Evolutionary conservation across 2,888 invertebrate species (phyloP).

Genomic region (Tenthredo livida): DNA sequence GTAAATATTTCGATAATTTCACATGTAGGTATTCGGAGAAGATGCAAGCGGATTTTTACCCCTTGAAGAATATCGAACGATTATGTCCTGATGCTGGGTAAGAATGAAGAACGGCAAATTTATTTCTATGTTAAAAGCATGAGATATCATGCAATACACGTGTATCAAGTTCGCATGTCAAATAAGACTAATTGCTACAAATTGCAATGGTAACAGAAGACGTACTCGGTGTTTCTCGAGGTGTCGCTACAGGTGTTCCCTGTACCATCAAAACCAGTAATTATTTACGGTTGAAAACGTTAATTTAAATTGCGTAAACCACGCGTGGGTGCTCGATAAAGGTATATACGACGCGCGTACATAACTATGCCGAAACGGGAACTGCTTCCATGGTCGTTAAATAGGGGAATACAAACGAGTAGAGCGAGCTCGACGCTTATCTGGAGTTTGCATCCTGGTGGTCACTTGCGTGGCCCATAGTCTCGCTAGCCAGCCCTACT

Average conservation of each 20-base stretch:
- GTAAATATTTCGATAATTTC: background rate
- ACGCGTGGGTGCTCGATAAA: constrained; percentile 34
- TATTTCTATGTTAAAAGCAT: background rate
- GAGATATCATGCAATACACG: background rate
- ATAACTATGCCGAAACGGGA: background rate
- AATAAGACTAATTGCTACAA: constrained; percentile 47
- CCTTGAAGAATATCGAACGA: background rate
- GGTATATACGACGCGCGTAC: background rate
- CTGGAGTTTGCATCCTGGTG: constrained; percentile 38
- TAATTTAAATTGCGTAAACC: constrained; percentile 25
- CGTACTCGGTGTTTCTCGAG: constrained; percentile 30
- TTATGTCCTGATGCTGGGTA: background rate
- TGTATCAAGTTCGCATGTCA: constrained; percentile 17
- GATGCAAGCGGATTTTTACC: background rate
- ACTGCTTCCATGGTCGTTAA: constrained; percentile 31
- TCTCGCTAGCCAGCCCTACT: constrained; percentile 20
- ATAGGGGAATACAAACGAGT: constrained; percentile 21
- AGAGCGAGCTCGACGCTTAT: constrained; percentile 9
- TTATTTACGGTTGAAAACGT: constrained; percentile 38
- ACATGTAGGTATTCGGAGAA: background rate
- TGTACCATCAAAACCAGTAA: constrained; percentile 25
- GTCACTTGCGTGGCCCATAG: constrained; percentile 35
- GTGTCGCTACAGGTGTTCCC: constrained; percentile 44
- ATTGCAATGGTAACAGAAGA: constrained; percentile 35
- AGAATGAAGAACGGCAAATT: background rate